A percentile compares a stretch with the other conserved stretches of the same genome.
Evolutionary conservation across 2,888 invertebrate species (phyloP).

Genomic region (Galerucella pusilla): DNA sequence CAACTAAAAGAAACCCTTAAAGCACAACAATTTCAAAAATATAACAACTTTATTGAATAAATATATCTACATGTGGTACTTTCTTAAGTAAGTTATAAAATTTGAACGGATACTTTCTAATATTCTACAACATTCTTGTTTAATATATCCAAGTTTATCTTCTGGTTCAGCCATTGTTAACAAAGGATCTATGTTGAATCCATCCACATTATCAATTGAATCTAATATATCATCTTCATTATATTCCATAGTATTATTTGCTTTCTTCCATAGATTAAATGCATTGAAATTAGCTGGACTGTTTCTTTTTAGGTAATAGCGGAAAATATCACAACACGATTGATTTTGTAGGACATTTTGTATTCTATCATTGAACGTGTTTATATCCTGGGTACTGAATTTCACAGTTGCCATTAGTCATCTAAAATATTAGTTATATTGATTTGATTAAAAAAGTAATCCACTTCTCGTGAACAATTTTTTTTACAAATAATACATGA

Average conservation of each 20-base stretch:
- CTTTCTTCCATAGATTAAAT: slow-evolving; percentile 50
- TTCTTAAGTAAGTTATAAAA: slow-evolving; percentile 51
- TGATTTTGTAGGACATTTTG: slow-evolving; percentile 50
- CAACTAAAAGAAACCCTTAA: not conserved
- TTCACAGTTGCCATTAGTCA: slow-evolving; percentile 46
- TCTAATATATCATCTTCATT: slow-evolving; percentile 51
- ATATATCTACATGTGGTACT: slow-evolving; percentile 32
- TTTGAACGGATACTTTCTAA: slow-evolving; percentile 46
- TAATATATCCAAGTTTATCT: slow-evolving; percentile 52
- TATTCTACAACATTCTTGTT: slow-evolving; percentile 54
- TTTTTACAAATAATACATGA: too few species aligned
- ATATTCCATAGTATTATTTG: slow-evolving; percentile 43
- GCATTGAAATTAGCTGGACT: slow-evolving; percentile 41
- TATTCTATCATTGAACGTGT: slow-evolving; percentile 52
- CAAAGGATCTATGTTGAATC: slow-evolving; percentile 52
- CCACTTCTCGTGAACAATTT: too few species aligned
- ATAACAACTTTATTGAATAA: slow-evolving; percentile 18
- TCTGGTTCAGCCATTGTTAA: slow-evolving; percentile 50
- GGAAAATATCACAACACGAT: slow-evolving; percentile 43
- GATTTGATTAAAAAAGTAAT: not conserved
- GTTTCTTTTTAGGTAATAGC: slow-evolving; percentile 24
- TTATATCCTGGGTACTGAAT: slow-evolving; percentile 51
- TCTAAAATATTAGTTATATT: slow-evolving; percentile 29
- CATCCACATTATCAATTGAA: slow-evolving; percentile 52
- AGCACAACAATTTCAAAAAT: not conserved